Evolutionary conservation across 2,797 vertebrate genomes (phyloP).

Genomic region (Mormyrus proboscirostris): DNA sequence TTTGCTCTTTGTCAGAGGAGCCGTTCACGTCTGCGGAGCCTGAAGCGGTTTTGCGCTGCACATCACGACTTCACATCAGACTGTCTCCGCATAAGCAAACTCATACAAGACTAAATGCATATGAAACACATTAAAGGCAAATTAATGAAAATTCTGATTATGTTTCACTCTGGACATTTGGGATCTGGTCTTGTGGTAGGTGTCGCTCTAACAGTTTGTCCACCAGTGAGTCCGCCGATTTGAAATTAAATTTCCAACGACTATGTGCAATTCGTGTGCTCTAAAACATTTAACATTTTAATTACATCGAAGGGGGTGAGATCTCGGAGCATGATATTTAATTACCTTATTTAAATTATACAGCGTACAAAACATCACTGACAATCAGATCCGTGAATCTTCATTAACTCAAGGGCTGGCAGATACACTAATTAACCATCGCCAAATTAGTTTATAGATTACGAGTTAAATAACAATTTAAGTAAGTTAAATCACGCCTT

Average conservation of each 20-base stretch:
- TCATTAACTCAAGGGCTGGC: background rate
- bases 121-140: background rate
- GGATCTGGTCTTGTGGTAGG: background rate
- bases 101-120: background rate
- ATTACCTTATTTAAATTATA: conserved; percentile 6
- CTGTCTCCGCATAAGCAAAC: background rate
- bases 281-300: background rate
- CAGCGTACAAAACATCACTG: background rate
- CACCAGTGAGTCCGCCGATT: background rate
- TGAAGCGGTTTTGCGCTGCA: background rate
- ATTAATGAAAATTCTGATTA: background rate
- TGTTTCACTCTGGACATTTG: background rate
- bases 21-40: background rate
- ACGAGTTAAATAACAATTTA: background rate
- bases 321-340: background rate
- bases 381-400: background rate
- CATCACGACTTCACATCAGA: background rate
- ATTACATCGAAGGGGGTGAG: background rate
- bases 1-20: background rate
- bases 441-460: background rate
- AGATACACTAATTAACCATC: conserved; percentile 3
- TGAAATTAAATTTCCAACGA: background rate
- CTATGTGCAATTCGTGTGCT: background rate
- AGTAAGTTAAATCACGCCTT: background rate
- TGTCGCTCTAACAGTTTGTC: background rate